Base-by-base conservation (phyloP, 2,888 invertebrate species). In the Trissoscelio sp. region DNA sequence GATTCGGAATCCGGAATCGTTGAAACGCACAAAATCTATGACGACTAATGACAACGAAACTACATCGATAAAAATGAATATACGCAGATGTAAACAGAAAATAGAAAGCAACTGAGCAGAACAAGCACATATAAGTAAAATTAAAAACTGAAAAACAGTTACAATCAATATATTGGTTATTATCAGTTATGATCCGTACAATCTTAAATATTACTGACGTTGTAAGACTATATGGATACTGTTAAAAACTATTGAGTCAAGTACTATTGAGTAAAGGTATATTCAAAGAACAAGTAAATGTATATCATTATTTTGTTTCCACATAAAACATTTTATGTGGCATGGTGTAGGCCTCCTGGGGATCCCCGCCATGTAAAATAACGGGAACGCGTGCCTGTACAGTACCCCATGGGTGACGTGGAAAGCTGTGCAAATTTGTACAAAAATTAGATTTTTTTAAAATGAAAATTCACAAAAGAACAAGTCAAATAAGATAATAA, bases 281-380 rank as follows among this genome's bases (percentile, higher is more conserved):
- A 9, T 11, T 22, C 34, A 57, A 55, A 55, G 4, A 51, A 48
- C 37, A 72, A 72, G 5, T 31, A 60, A 74, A 69, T 77, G 55
- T 53, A 37, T 62, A 57, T 78, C 70, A 64, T 62, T 77, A 44
- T 60, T 2, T 16, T 34, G 51, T 44, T 39, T 69, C 69, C 69
- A 62, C 77, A 78, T 70, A 69, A 67, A 69, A 24, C 2, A 44
- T 39, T 64, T 78, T 79, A 86, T 88, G 87, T 88, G 87, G 86
- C 90, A 90, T 90, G 90, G 90, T 90, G 89, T 90, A 90, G 90
- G 90, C 91, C 91, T 91, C 88, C 89, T 90, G 91, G 91, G 91
- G 91, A 91, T 89, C 46, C 91, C 91, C 91, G 91, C 91, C 91
- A 91, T 91, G 91, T 91, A 91, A 91, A 91, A 91, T 83, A 91